Evolutionary conservation across 1,140 invertebrate genomes (phyloP), one percentile per base, ranked within the genome.

Genomic region (Pseudobourletiella spinata): DNA sequence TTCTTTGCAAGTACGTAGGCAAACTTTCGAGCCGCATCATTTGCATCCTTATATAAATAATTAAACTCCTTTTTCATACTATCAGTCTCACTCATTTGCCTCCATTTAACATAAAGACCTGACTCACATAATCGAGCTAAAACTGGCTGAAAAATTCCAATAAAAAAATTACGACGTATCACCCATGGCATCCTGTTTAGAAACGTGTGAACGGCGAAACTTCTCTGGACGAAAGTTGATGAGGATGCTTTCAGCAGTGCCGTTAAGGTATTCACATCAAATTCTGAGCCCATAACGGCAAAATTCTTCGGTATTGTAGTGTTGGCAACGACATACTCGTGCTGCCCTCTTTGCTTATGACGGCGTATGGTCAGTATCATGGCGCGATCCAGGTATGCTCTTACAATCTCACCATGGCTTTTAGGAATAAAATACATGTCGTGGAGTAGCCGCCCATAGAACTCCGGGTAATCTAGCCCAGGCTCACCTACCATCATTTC

Each of bases 401-500:
- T 24, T 3, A 51, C 48, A 51, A 51, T 51, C 28, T 51, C 48
- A 24, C 22, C 14, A 26, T 26, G 25, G 28, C 48, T 26, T 3
- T 15, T 26, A 8, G 24, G 15, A 6, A 51, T 22, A 26, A 51
- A 51, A n/a, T 51, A 26, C 14, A 51, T 26, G 14, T 51, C 3
- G 25, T 51, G 22, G 8, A 26, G 25, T 8, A 51, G 25, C 3
- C 28, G 22, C 28, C 28, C 4, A 22, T 51, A 51, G 28, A 51
- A 51, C 3, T 6, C 8, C 28, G 48, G 48, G 22, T 25, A 51
- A 26, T 51, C 48, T 26, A 24, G 3, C 16, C 48, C 48, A 25
- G 48, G 22, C 24, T 51, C 22, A 8, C 48, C 48, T 2, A 51
- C 18, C n/a, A 20, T 55, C 52, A 35, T 55, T 55, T 55, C 52